These are phyloP conservation scores for Umimayanthus kanabou DNA, from an alignment of 92 coral and sea anemone genomes.

Conservation along the genomic window DNA sequence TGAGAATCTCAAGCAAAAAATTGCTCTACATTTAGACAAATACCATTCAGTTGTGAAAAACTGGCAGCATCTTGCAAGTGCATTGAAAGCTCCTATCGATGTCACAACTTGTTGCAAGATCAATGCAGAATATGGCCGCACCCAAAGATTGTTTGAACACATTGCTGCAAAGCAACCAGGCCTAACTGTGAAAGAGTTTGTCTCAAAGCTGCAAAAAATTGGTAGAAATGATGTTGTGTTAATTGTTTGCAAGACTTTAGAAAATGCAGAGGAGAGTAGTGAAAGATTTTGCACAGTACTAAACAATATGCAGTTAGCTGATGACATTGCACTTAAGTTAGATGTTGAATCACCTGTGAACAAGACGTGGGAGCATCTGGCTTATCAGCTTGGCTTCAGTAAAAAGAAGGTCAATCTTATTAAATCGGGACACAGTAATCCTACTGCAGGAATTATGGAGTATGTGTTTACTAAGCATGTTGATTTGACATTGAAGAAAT, in stretches of 20 bases:
- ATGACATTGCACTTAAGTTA: background rate
- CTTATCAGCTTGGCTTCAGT: background rate
- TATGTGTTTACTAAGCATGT: background rate
- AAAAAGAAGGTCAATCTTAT: background rate
- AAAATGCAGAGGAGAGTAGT: constrained; percentile 2
- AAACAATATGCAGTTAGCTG: background rate
- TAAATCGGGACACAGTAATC: constrained; percentile 12
- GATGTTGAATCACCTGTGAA: background rate
- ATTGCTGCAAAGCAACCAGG: background rate
- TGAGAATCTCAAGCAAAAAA: background rate
- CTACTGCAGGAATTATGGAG: constrained; percentile 18
- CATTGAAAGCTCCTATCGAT: background rate
- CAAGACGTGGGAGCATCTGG: constrained; percentile 18
- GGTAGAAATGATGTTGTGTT: constrained; percentile 5
- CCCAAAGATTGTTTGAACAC: constrained; percentile 4
- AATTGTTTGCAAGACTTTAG: background rate
- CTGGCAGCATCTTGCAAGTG: constrained; percentile 31
- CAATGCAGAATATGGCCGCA: background rate
- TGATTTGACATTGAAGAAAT: background rate
- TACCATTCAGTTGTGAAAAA: constrained; percentile 17
- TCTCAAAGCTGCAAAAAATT: background rate
- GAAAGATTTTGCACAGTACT: background rate
- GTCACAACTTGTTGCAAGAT: constrained; percentile 22
- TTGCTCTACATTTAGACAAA: background rate
- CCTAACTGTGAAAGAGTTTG: constrained; percentile 14